Base-by-base conservation (phyloP, 2,888 invertebrate species). In the Aphidius colemani region DNA sequence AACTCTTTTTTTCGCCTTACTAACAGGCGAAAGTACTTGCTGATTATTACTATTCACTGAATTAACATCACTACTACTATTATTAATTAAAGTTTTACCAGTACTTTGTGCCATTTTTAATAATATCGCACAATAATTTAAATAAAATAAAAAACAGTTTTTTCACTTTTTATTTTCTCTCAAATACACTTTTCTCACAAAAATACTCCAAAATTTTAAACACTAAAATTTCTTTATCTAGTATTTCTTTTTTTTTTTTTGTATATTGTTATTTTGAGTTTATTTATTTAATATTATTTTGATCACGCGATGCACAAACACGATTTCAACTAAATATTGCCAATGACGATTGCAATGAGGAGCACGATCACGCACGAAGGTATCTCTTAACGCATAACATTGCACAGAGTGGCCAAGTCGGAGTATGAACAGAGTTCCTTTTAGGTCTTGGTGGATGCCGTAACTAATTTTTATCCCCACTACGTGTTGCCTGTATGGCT, bases 71-170 rank as follows among this genome's bases (percentile, higher is more conserved):
- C 70, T 84, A 77, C 78, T 85, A 70, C 75, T 74, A 61, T 75
- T 76, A 68, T 73, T 68, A 30, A 30, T 5, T 67, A 85, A 76
- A 75, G 85, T 82, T 57, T 89, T 85, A 77, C 84, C 85, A 75
- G 85, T 80, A 71, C 86, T 86, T 81, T 87, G 86, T 74, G 88
- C 87, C 88, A 88, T 88, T 75, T 75, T 41, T 59, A 11, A 48
- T 7, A 43, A 39, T 1, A 45, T 13, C 43, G 48, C 58, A 60
- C 57, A 59, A 7, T 56, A 30, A 18, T 43, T n/a, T n/a, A 46
- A 46, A 8, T 18, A 7, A 57, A 50, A 51, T 11, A 40, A 41
- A 40, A 7, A 53, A 41, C 43, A n/a, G 51, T 18, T 39, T 57
- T 53, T 46, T 13, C 43, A n/a, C 46, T 18, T 39, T 57, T 53